A percentile compares a stretch with the other conserved stretches of the same genome.
Evolutionary conservation across 2,888 invertebrate genomes (phyloP).

Genomic region (Macrosiphum euphorbiae): DNA sequence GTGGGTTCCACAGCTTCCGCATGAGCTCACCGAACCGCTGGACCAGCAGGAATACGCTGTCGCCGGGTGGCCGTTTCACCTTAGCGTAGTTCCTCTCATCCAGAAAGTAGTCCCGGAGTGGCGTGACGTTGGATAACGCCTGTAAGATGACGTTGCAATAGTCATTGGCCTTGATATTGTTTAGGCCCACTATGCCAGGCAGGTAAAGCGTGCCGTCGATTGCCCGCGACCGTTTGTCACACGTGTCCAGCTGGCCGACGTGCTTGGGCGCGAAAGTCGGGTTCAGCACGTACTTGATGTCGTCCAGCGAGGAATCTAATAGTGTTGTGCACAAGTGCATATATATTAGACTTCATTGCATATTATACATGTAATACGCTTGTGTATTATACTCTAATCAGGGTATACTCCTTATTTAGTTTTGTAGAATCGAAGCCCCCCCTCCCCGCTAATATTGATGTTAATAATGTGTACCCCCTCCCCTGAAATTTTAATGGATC

Average conservation of each 20-base stretch:
- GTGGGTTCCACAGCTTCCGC: constrained; percentile 98
- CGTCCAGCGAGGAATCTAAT: constrained; percentile 93
- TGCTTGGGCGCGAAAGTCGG: constrained; percentile 91
- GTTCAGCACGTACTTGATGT: constrained; percentile 98
- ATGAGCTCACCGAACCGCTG: constrained; percentile 95
- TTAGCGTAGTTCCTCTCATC: constrained; percentile 92
- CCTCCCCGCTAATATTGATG: no score
- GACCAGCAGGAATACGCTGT: constrained; percentile 91
- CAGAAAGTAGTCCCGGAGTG: constrained; percentile 94
- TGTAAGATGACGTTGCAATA: constrained; percentile 98
- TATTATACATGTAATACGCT: no score
- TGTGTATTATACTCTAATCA: background rate
- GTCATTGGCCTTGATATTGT: constrained; percentile 99
- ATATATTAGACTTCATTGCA: background rate
- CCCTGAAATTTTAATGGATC: no score
- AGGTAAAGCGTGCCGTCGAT: constrained; percentile 97
- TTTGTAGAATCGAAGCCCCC: no score
- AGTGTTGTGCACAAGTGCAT: background rate
- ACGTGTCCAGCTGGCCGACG: constrained; percentile 84
- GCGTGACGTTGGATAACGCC: constrained; percentile 95
- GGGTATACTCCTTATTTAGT: background rate
- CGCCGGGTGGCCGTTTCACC: constrained; percentile 93
- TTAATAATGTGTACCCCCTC: no score
- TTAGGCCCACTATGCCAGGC: constrained; percentile 97
- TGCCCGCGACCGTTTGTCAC: constrained; percentile 90